Base-by-base conservation (phyloP, 92 coral and sea anemone species). In the Micromussa lordhowensis region DNA sequence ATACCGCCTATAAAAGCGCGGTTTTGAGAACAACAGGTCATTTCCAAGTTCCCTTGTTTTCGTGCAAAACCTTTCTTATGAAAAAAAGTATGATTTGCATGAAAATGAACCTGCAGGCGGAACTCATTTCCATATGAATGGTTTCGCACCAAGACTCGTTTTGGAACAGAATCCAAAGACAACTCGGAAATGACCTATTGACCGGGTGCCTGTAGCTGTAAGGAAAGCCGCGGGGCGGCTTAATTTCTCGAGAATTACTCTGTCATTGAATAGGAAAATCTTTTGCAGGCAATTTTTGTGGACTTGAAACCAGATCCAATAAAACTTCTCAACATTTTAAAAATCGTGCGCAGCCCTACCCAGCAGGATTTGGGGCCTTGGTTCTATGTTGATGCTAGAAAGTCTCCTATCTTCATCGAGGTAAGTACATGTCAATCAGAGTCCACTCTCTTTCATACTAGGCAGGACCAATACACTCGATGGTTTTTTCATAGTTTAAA, bases 251-350 rank as follows among this genome's bases (percentile, higher is more conserved):
- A 61, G 29, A 8, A 61, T 61, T 61, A 11, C 2, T 11, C 19
- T 21, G 44, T 40, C n/a, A 3, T 28, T 66, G 71, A 83, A 70
- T 44, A n/a, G 24, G 53, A 3, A 31, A 3, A 19, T 26, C 31
- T 55, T 44, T 78, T 24, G 49, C 69, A 96, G 99, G 90, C 72
- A 83, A 84, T 96, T 14, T 85, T 87, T 18, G 90, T 94, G 29
- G 96, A 95, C 83, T 80, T 96, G 26, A 81, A 87, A 66, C 95
- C 98, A 26, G 99, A 96, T 35, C 99, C 99, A 18, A 85, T 96
- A 54, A 77, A 91, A 79, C 86, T 94, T 87, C 83, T 89, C 4
- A 82, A 89, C 55, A 77, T 95, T 35, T 80, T 89, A 34, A 95
- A 90, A 68, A 87, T 96, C 34, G 94, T 85, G 26, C 98, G 99